These are phyloP conservation scores for Bombus sylvicola DNA, from an alignment of 1,140 invertebrate genomes.

Conservation along the genomic window DNA sequence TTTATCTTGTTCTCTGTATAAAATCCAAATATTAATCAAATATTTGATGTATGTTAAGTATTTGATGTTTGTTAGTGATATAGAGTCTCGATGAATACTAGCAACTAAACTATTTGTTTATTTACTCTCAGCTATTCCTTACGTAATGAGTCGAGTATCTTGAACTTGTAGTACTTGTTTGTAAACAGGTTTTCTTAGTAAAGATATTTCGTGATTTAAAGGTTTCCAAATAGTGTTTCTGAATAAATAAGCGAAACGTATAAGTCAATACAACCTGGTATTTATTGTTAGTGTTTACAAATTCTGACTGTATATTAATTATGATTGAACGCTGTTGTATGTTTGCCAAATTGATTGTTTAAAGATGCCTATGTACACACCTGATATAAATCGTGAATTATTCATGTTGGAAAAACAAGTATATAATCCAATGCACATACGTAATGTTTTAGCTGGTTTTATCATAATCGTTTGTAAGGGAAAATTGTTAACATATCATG, in stretches of 20 bases:
- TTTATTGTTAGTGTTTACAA: not conserved
- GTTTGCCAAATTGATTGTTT: not conserved
- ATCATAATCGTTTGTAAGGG: no score
- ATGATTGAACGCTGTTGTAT: not conserved
- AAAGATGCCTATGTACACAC: no score
- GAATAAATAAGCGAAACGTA: not conserved
- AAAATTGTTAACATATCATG: no score
- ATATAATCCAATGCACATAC: no score
- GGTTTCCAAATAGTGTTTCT: not conserved
- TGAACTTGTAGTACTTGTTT: constrained; percentile 27
- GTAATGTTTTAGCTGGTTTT: no score
- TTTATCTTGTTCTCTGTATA: no score
- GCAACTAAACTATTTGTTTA: not conserved
- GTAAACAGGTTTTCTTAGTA: constrained; percentile 40
- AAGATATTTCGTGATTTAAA: constrained; percentile 3
- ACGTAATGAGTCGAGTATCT: constrained; percentile 15
- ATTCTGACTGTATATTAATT: not conserved
- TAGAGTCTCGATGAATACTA: not conserved
- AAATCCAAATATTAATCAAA: no score
- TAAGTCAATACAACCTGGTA: not conserved
- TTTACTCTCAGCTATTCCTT: not conserved
- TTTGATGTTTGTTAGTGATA: no score
- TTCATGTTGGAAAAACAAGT: no score
- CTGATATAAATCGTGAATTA: no score
- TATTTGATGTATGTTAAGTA: no score